A percentile compares a stretch with the other conserved stretches of the same genome.
Evolutionary conservation across 2,888 invertebrate species (phyloP).

Genomic region (Tenthredo mesomela): DNA sequence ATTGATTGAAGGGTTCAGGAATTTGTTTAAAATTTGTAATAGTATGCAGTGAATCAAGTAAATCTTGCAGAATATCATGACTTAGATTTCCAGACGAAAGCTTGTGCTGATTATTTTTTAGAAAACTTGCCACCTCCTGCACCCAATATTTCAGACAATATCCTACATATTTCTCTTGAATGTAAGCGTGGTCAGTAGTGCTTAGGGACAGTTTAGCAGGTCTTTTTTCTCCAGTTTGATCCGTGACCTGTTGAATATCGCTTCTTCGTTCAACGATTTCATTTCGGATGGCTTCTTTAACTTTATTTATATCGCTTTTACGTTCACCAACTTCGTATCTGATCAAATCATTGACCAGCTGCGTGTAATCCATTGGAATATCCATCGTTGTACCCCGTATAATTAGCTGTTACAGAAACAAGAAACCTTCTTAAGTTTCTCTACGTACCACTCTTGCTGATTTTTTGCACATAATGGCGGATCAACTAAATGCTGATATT

Average conservation of each 20-base stretch:
- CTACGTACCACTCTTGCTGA: not conserved
- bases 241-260: conserved; percentile 46
- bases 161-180: conserved; percentile 56
- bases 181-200: conserved; percentile 52
- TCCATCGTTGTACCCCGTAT: not conserved
- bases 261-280: conserved; percentile 41
- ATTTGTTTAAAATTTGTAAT: not conserved
- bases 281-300: not conserved
- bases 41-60: not conserved
- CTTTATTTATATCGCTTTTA: not conserved
- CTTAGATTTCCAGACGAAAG: not conserved
- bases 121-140: conserved; percentile 6
- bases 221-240: no score
- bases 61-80: not conserved
- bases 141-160: conserved; percentile 53
- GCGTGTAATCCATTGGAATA: not conserved
- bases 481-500: not conserved
- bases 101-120: not conserved
- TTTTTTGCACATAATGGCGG: not conserved
- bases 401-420: not conserved
- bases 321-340: not conserved
- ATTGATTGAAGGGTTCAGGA: not conserved
- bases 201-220: conserved; percentile 38
- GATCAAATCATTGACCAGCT: not conserved
- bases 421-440: not conserved